Evolutionary conservation across 2,113 vertebrate genomes (phyloP), one percentile per base, ranked within the genome.

Genomic region (Sitta europaea): DNA sequence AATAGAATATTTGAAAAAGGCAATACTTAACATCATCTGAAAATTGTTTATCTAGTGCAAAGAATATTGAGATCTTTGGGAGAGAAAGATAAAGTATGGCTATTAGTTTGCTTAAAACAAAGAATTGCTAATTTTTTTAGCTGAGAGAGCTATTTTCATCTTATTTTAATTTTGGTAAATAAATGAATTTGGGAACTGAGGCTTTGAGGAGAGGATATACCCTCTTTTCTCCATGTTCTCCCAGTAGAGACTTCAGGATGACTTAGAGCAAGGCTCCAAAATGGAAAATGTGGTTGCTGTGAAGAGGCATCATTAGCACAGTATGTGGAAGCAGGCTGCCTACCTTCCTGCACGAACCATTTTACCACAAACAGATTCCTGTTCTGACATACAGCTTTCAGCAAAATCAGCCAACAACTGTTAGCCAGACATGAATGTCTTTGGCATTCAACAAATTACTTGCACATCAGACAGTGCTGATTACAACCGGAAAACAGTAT

Each of bases 371-470:
- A 74, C 21, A 82, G 55, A 92, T 88, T 88, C 72, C 65, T 86
- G 51, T 45, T 86, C 73, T 65, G 88, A 92, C 88, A 92, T 54
- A 67, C 31, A 76, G 83, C 92, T 92, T 96, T 96, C 88, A 93
- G 29, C 65, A 96, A 35, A 73, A 85, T 96, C 94, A 88, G 61
- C 83, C 81, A 75, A 55, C 83, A 79, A 94, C 78, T 96, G 93
- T 70, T 83, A 92, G 79, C 93, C 93, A 94, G 86, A 91, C 88
- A 23, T 8, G 61, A 89, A 45, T 50, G 33, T 85, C 93, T 89
- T 83, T 91, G 88, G 66, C 86, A 67, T 93, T 88, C 86, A 66
- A 9, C 93, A 97, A 74, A 92, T 94, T 76, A 42, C 35, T 91
- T 55, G 87, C 86, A 73, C 54, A 66, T 94, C 78, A 93, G 55